Conservation (phyloP, 2,797 vertebrate genomes). For the Esox masquinongy region DNA sequence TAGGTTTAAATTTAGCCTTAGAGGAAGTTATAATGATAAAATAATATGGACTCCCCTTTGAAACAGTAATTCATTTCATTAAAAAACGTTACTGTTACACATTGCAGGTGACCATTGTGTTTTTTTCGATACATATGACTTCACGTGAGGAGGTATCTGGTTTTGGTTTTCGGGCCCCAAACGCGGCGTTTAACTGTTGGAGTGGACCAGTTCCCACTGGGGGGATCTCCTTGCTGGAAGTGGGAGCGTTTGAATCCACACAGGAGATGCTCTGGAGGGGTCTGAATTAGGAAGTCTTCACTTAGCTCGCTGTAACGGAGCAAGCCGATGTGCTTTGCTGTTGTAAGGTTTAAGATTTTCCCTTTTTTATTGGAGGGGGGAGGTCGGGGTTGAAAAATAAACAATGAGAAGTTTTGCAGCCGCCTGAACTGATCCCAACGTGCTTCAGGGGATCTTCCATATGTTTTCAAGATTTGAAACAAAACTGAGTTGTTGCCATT, state of each 20-base stretch:
- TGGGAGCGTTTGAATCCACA: slow-evolving; percentile 47
- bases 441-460: slow-evolving; percentile 68
- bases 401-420: slow-evolving; percentile 68
- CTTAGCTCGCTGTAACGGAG: slow-evolving; percentile 70
- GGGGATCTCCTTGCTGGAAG: slow-evolving; percentile 28
- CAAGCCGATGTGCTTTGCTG: slow-evolving; percentile 64
- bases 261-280: slow-evolving; percentile 40
- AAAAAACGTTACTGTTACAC: slow-evolving; percentile 45
- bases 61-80: slow-evolving; percentile 56
- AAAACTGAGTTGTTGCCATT: slow-evolving; percentile 54
- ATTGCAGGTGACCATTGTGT: slow-evolving; percentile 36
- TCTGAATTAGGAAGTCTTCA: slow-evolving; percentile 69
- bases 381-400: slow-evolving; percentile 70
- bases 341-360: slow-evolving; percentile 64
- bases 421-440: slow-evolving; percentile 63
- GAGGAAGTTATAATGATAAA: slow-evolving; percentile 66
- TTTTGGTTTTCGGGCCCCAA: slow-evolving; percentile 28
- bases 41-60: slow-evolving; percentile 51
- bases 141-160: slow-evolving; percentile 31
- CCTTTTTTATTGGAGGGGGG: slow-evolving; percentile 63
- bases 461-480: slow-evolving; percentile 71
- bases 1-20: slow-evolving; percentile 70
- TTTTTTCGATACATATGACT: slow-evolving; percentile 50
- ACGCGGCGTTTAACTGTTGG: slow-evolving; percentile 42
- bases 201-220: slow-evolving; percentile 14